Conservation (phyloP, 2,888 invertebrate species). For the Drosophila atroscutellata region DNA sequence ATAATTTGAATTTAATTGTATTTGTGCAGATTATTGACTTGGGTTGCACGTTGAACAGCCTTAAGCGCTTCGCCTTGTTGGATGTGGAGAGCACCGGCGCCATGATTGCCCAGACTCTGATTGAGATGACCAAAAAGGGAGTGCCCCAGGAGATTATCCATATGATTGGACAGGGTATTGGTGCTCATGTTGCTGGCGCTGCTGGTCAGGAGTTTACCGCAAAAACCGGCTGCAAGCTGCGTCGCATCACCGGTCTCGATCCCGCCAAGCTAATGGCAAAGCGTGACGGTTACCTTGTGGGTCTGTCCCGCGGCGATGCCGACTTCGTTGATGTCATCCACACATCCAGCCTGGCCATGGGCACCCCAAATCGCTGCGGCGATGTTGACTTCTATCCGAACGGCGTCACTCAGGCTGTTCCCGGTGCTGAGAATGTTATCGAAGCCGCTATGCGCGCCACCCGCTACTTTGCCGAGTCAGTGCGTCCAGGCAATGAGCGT, state of each 20-base stretch:
- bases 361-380: constrained; percentile 69
- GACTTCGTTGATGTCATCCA: constrained; percentile 83
- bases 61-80: constrained; percentile 72
- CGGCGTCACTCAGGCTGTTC: constrained; percentile 72
- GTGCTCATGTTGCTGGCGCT: constrained; percentile 83
- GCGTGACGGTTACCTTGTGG: constrained; percentile 60
- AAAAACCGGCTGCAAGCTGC: constrained; percentile 78
- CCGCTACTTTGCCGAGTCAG: constrained; percentile 83
- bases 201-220: constrained; percentile 79
- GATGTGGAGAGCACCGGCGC: constrained; percentile 73
- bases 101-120: constrained; percentile 74
- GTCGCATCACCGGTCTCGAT: constrained; percentile 83
- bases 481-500: constrained; percentile 81
- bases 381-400: constrained; percentile 84
- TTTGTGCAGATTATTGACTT: constrained; percentile 74
- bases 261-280: constrained; percentile 77
- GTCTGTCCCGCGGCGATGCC: constrained; percentile 83
- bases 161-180: constrained; percentile 80
- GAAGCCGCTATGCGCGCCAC: constrained; percentile 80
- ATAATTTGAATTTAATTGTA: neutral
- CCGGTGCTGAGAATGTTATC: constrained; percentile 80
- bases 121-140: constrained; percentile 65
- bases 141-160: constrained; percentile 78
- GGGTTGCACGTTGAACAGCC: constrained; percentile 69
- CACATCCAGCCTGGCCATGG: constrained; percentile 80